These are phyloP conservation scores for Agrochola circellaris DNA, from an alignment of 2,888 invertebrate species.

Conservation along the genomic window DNA sequence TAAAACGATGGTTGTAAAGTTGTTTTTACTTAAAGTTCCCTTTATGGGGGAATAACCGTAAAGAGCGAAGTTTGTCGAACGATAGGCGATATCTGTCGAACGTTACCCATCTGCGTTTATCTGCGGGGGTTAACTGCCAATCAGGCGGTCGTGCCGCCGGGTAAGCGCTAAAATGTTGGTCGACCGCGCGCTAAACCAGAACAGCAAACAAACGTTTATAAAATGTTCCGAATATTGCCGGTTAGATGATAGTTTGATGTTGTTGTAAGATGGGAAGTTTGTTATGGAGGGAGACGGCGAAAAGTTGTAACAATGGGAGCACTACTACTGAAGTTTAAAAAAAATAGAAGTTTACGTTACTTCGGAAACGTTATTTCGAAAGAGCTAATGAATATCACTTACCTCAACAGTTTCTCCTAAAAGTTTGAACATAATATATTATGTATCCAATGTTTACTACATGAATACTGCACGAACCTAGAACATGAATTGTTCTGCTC, in stretches of 20 bases:
- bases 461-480: too few species aligned
- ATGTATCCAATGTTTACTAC: too few species aligned
- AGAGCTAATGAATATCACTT: background rate
- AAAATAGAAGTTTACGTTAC: background rate
- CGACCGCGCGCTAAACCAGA: conserved; percentile 47
- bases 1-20: conserved; percentile 87
- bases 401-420: background rate
- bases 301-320: background rate
- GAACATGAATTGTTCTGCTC: background rate
- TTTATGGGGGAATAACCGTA: conserved; percentile 88
- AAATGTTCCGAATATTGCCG: conserved; percentile 24
- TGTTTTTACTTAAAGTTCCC: conserved; percentile 87
- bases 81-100: conserved; percentile 82
- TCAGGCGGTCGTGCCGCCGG: conserved; percentile 66
- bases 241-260: conserved; percentile 25
- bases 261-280: background rate
- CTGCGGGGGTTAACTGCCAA: conserved; percentile 76
- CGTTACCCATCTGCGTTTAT: conserved; percentile 80
- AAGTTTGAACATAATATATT: background rate
- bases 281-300: background rate
- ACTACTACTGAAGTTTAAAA: background rate
- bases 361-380: background rate
- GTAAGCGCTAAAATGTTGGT: conserved; percentile 57
- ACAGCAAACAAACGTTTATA: conserved; percentile 40
- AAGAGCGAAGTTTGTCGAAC: conserved; percentile 84